A percentile compares a stretch with the other conserved stretches of the same genome.
These are phyloP conservation scores for Pseudorhombus dupliciocellatus DNA, from an alignment of 2,113 vertebrate genomes.

Conservation along the genomic window DNA sequence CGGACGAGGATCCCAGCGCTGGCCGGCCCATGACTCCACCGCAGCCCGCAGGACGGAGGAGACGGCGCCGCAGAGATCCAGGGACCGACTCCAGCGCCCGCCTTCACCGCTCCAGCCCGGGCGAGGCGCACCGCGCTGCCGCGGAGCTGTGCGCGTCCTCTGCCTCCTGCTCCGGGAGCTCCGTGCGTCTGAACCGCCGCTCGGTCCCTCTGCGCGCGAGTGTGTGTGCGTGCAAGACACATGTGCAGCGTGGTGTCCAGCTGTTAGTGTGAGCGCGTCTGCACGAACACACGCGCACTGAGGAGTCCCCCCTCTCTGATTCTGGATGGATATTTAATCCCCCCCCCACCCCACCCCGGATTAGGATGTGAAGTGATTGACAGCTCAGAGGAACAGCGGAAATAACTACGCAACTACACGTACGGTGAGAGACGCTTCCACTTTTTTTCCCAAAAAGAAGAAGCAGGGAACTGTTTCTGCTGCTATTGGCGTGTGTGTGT, in stretches of 20 bases:
- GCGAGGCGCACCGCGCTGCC: conserved; percentile 5
- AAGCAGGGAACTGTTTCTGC: no score
- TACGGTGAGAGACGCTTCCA: background rate
- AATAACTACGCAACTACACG: background rate
- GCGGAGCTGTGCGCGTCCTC: background rate
- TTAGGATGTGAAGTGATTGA: conserved; percentile 38
- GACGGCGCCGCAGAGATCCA: background rate
- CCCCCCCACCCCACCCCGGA: conserved; percentile 10
- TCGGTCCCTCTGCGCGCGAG: background rate
- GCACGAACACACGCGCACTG: background rate
- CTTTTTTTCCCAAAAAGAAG: background rate
- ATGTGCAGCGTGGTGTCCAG: background rate
- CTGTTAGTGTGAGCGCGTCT: conserved; percentile 18
- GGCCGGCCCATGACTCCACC: background rate
- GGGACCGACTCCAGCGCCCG: background rate
- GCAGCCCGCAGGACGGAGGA: background rate
- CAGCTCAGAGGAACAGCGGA: background rate
- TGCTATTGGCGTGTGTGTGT: no score
- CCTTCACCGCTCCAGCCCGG: background rate
- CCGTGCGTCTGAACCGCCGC: conserved; percentile 1
- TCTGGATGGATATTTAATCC: conserved; percentile 43
- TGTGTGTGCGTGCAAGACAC: background rate
- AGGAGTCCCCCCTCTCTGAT: background rate
- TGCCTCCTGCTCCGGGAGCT: background rate
- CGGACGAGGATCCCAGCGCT: background rate